Evolutionary conservation across 1,140 invertebrate genomes (phyloP).

Genomic region (Heliothis subflexa): DNA sequence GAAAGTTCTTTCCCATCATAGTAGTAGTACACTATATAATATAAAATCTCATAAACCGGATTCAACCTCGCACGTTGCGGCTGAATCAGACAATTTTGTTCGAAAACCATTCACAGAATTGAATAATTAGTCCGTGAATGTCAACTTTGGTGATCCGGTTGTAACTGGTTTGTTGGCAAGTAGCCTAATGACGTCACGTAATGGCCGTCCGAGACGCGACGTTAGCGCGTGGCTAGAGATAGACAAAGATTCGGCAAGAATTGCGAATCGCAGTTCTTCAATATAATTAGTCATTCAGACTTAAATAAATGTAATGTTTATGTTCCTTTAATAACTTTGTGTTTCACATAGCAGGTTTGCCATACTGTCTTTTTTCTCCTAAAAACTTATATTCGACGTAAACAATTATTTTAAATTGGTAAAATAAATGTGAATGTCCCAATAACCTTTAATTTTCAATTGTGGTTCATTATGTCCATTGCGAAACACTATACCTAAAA

Average conservation of each 20-base stretch:
- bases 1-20: too few species aligned
- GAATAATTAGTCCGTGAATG: constrained; percentile 12
- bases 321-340: too few species aligned
- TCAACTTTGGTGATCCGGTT: constrained; percentile 26
- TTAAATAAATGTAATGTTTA: too few species aligned
- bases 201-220: background rate
- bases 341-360: too few species aligned
- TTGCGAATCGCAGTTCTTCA: background rate
- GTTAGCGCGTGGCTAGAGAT: background rate
- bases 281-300: too few species aligned
- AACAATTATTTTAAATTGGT: background rate
- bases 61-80: background rate
- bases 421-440: background rate
- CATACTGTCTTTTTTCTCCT: too few species aligned
- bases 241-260: constrained; percentile 14
- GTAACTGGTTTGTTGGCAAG: constrained; percentile 43
- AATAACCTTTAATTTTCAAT: background rate
- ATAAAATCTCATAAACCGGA: background rate
- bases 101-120: constrained; percentile 17
- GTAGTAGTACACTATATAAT: background rate
- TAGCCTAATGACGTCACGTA: constrained; percentile 48
- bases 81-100: background rate
- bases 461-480: background rate
- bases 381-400: background rate
- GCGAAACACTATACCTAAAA: too few species aligned